Base-by-base conservation (phyloP, 1,140 invertebrate genomes). In the Drosophila ambigua region DNA sequence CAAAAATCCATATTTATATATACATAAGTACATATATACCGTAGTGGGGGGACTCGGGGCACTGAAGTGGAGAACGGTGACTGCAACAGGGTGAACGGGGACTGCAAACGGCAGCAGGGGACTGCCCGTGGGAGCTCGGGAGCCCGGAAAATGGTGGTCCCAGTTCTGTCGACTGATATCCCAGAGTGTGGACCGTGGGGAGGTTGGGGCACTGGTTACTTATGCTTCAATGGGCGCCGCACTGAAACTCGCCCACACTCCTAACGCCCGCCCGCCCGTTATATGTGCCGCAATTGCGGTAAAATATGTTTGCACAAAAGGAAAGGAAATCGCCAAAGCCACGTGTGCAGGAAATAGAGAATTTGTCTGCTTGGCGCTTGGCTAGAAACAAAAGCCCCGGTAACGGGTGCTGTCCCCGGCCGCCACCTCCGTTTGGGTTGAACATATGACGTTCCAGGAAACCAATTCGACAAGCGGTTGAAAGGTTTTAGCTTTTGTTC, bases 221-320 rank as follows among this genome's bases (percentile, higher is more conserved):
- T 81, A 84, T 84, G 82, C 81, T 57, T 84, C 77, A 84, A 81
- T 81, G 78, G 71, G 11, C 35, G 11, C 35, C 39, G 74, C 62
- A 20, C 51, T 50, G 67, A 73, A 73, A 62, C 53, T 64, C 46
- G 61, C 26, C 26, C 26, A 28, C 5, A 2, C 26, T 28, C 26
- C 26, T 5, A 20, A 1, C 20, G 31, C 4, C 35, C 20, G 20
- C 20, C 2, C 20, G 20, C 20, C 35, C 35, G 43, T 45, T 39
- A 45, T 71, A 71, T 81, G 63, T 66, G 83, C 78, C 78, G 82
- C 82, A 87, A 85, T 85, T 85, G 82, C 83, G 82, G 82, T 82
- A 82, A 88, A 85, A 85, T 88, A 85, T 85, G 83, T 85, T 85
- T 85, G 78, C 83, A 87, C 82, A 85, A 87, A 85, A 85, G 82